Base-by-base conservation (phyloP, 2,113 vertebrate genomes). In the Formicarius rufipectus region DNA sequence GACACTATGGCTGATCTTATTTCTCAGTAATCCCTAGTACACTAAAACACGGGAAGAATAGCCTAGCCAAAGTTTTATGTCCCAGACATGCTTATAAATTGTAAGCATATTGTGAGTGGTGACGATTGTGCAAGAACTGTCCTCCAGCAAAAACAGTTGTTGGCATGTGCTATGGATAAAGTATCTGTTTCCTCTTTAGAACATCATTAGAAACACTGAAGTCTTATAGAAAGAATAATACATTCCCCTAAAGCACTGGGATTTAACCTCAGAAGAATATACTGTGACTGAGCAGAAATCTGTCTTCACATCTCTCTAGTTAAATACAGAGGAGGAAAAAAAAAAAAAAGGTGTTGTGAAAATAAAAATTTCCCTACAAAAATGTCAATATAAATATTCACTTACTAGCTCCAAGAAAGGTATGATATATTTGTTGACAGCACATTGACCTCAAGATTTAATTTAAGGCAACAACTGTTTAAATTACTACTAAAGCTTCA, bases 391-490 rank as follows among this genome's bases (percentile, higher is more conserved):
- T 8, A 64, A 24, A 23, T 94, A 77, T 72, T 93, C 71, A 69
- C 4, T 6, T 81, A 31, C 45, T 73, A 72, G 22, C 56, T 96
- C 30, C 50, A 85, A 95, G 74, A 69, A 52, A 68, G 47, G 56
- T 63, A 62, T 10, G 25, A 8, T 81, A 20, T 72, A 25, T 84
- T 93, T 91, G 24, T 74, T 95, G 92, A 92, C 76, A 90, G 89
- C n/a, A 81, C 42, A 59, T 93, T 94, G 95, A 92, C 56, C 53
- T 64, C n/a, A 71, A 93, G 49, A 87, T 79, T 77, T 95, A 71
- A 68, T 95, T 93, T 80, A 83, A 90, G 63, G 69, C 63, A 95
- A 90, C 47, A 96, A 92, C 75, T 67, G 60, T 96, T 96, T 83
- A 62, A 31, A 53, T 90, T 92, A 87, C 92, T 92, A 95, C 67